A percentile compares a stretch with the other conserved stretches of the same genome.
These are phyloP conservation scores for Nixonia krombeini DNA, from an alignment of 1,140 invertebrate species.

Conservation along the genomic window DNA sequence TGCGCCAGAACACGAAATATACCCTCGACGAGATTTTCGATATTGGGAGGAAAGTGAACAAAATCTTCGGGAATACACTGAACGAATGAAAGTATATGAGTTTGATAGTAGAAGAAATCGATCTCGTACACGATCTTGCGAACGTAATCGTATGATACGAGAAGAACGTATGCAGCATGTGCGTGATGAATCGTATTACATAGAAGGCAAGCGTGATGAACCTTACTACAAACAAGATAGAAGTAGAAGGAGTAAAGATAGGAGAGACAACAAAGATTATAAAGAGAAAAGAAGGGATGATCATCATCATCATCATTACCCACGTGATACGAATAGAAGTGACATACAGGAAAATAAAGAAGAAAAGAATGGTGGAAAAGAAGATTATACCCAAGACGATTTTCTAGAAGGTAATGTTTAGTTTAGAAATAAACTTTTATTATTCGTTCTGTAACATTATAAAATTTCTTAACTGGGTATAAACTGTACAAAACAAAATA, in stretches of 20 bases:
- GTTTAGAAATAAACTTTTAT: not conserved
- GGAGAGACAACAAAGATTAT: slow-evolving; percentile 42
- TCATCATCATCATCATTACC: not conserved
- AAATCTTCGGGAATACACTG: slow-evolving; percentile 60
- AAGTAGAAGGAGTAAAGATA: slow-evolving; percentile 20
- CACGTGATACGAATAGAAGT: not conserved
- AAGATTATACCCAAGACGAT: slow-evolving; percentile 19
- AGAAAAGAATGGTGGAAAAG: slow-evolving; percentile 20
- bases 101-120: slow-evolving; percentile 14
- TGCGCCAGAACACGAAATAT: slow-evolving; percentile 51
- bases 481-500: too few species aligned
- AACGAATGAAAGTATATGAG: slow-evolving; percentile 50
- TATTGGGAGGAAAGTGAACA: slow-evolving; percentile 68
- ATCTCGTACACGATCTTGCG: not conserved
- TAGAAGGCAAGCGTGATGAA: too few species aligned
- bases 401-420: slow-evolving; percentile 44
- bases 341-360: slow-evolving; percentile 39
- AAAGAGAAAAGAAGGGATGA: slow-evolving; percentile 22
- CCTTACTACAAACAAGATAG: slow-evolving; percentile 16
- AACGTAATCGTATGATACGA: not conserved
- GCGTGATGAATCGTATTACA: slow-evolving; percentile 14
- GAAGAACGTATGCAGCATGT: slow-evolving; percentile 1
- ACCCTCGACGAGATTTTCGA: slow-evolving; percentile 56
- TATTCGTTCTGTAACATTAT: not conserved
- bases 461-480: too few species aligned